Percentiles rank a stretch among this genome's conserved stretches.
These are phyloP conservation scores for Phengaris arion DNA, from an alignment of 2,888 invertebrate genomes.

Conservation along the genomic window DNA sequence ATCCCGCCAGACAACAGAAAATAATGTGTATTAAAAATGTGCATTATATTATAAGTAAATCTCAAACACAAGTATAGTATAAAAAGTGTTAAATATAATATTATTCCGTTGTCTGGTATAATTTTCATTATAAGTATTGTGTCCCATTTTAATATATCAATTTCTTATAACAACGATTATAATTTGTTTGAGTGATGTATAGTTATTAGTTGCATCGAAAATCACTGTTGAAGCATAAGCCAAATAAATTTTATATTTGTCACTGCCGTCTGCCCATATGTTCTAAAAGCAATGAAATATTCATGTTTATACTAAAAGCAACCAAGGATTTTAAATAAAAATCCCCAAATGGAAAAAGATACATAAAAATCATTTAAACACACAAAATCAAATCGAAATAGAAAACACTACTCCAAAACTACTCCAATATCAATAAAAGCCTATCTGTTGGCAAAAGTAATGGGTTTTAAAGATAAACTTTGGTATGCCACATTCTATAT, in stretches of 20 bases:
- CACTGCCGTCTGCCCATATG: not conserved
- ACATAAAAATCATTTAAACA: conserved; percentile 13
- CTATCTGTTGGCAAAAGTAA: conserved; percentile 5
- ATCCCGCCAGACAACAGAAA: too few relatives aligned
- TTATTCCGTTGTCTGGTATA: too few relatives aligned
- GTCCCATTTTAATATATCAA: too few relatives aligned
- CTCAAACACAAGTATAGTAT: too few relatives aligned
- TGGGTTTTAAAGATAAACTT: conserved; percentile 28
- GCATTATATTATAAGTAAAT: too few relatives aligned
- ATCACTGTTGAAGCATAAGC: too few relatives aligned
- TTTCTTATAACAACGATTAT: too few relatives aligned
- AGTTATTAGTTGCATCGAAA: too few relatives aligned
- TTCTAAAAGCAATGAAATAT: not conserved
- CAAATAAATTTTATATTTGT: not conserved
- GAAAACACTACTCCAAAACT: conserved; percentile 6
- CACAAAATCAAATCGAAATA: conserved; percentile 11
- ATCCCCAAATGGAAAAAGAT: conserved; percentile 14
- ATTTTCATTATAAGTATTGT: too few relatives aligned
- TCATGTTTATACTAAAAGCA: not conserved
- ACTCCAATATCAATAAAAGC: conserved; percentile 23
- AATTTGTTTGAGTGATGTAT: too few relatives aligned
- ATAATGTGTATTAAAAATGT: too few relatives aligned
- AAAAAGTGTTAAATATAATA: too few relatives aligned
- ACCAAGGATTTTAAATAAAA: conserved; percentile 2
- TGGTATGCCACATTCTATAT: conserved; percentile 19